These are phyloP conservation scores for Lomographa bimaculata DNA, from an alignment of 2,888 invertebrate genomes.

Conservation along the genomic window DNA sequence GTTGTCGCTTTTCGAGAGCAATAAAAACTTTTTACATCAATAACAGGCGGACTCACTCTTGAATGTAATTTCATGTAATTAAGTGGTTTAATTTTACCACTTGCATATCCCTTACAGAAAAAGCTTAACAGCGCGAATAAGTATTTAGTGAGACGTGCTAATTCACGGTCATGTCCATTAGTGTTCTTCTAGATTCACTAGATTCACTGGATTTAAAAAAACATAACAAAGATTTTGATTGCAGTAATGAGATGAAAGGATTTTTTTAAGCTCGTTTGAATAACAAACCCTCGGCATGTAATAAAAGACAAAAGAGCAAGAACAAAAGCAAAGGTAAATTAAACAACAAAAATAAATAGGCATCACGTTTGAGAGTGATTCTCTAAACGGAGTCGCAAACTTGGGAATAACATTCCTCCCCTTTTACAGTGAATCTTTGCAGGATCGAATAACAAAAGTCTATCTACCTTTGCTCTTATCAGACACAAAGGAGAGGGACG, in stretches of 20 bases:
- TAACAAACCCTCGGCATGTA: slow-evolving; percentile 48
- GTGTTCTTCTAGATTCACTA: no score
- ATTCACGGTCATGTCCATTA: slow-evolving; percentile 32
- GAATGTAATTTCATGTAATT: slow-evolving; percentile 41
- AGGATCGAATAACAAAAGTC: slow-evolving; percentile 26
- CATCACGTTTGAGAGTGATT: slow-evolving; percentile 53
- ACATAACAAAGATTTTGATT: no score
- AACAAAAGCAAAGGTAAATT: slow-evolving; percentile 62
- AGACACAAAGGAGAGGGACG: slow-evolving; percentile 28
- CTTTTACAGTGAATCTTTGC: slow-evolving; percentile 22
- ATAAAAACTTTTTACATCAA: slow-evolving; percentile 43
- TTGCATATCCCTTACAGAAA: slow-evolving; percentile 36
- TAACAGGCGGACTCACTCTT: slow-evolving; percentile 34
- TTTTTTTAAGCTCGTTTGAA: slow-evolving; percentile 59
- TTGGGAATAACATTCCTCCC: slow-evolving; percentile 34
- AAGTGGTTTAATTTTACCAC: slow-evolving; percentile 38
- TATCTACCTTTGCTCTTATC: slow-evolving; percentile 30
- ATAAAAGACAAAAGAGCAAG: slow-evolving; percentile 52
- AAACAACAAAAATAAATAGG: slow-evolving; percentile 60
- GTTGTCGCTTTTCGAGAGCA: slow-evolving; percentile 33
- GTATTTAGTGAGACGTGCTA: slow-evolving; percentile 41
- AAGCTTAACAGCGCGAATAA: slow-evolving; percentile 42
- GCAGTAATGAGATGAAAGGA: slow-evolving; percentile 58
- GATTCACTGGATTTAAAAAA: no score
- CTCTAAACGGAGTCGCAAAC: slow-evolving; percentile 43